Conservation (phyloP, 2,113 vertebrate genomes). For the Copsychus sechellarum region DNA sequence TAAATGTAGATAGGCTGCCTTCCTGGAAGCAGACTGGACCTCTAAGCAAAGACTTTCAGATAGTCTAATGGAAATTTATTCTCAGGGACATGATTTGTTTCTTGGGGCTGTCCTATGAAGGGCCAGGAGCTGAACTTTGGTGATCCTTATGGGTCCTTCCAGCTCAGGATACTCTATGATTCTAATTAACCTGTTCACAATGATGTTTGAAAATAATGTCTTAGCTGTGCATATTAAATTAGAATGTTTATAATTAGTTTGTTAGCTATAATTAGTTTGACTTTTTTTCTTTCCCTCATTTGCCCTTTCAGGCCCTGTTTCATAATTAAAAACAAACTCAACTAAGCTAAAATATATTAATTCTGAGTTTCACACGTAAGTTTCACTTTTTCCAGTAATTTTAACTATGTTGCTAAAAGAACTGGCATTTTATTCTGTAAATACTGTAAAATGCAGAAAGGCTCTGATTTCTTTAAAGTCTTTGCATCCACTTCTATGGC, state of each 20-base stretch:
- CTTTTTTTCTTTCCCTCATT: background rate
- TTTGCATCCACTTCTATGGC: background rate
- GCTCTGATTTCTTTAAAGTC: background rate
- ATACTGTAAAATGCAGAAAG: background rate
- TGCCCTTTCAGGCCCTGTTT: background rate
- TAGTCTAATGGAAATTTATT: background rate
- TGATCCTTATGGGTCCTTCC: background rate
- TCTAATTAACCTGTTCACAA: background rate
- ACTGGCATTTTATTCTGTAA: background rate
- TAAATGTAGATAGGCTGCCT: background rate
- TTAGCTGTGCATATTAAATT: background rate
- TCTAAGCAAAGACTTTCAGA: background rate
- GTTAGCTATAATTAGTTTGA: background rate
- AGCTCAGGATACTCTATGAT: background rate
- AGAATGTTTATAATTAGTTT: background rate
- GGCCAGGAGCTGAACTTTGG: background rate
- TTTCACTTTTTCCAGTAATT: background rate
- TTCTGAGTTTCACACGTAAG: background rate
- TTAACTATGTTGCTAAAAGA: background rate
- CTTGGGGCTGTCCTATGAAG: background rate
- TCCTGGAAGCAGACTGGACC: background rate
- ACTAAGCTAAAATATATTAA: background rate
- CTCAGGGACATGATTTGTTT: background rate
- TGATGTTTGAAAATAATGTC: background rate
- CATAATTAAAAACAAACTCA: background rate